These are phyloP conservation scores for Leptinotarsa texana DNA, from an alignment of 1,140 invertebrate species.

Conservation along the genomic window DNA sequence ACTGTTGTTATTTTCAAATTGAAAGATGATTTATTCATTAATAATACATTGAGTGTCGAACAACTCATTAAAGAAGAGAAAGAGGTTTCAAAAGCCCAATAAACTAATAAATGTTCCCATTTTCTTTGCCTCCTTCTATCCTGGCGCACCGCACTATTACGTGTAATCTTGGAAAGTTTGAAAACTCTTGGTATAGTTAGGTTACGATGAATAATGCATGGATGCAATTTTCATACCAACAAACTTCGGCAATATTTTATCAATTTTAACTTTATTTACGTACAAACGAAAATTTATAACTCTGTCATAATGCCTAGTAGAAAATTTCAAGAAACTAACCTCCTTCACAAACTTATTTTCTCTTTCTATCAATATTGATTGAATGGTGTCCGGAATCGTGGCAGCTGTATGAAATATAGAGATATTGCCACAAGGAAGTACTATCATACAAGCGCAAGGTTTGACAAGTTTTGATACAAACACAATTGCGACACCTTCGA, in stretches of 20 bases:
- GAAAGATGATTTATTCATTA: too few species aligned
- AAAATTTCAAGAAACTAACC: constrained; percentile 23
- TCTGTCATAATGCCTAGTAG: constrained; percentile 51
- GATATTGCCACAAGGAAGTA: too few species aligned
- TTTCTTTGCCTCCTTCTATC: constrained; percentile 23
- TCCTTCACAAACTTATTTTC: not conserved
- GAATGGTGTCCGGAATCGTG: not conserved
- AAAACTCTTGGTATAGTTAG: constrained; percentile 57
- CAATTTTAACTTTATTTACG: constrained; percentile 59
- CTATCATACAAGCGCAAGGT: not conserved
- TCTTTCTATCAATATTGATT: not conserved
- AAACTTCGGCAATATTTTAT: constrained; percentile 59
- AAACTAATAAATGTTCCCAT: constrained; percentile 43
- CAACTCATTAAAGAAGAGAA: constrained; percentile 35
- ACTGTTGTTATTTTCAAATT: too few species aligned
- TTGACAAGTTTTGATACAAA: not conserved
- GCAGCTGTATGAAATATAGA: not conserved
- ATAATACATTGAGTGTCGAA: constrained; percentile 26
- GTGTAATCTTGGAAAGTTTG: constrained; percentile 47
- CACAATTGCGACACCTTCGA: not conserved
- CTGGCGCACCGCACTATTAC: not conserved
- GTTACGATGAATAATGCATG: constrained; percentile 57
- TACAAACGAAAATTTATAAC: constrained; percentile 58
- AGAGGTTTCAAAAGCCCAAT: constrained; percentile 36
- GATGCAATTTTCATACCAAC: constrained; percentile 57